Base-by-base conservation (phyloP, 2,113 vertebrate species). In the Gavialis gangeticus region DNA sequence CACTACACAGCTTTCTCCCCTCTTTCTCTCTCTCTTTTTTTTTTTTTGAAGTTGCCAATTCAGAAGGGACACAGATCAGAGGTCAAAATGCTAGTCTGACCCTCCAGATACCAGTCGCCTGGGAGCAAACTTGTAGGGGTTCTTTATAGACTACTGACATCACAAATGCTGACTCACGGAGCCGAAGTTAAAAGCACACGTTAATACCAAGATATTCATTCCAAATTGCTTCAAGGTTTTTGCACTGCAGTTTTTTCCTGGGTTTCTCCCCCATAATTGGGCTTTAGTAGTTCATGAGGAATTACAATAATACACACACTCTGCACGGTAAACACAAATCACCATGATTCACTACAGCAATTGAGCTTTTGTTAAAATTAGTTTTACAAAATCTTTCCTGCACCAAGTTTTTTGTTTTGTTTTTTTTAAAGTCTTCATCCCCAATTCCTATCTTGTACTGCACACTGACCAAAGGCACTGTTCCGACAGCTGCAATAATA, bases 51-150 rank as follows among this genome's bases (percentile, higher is more conserved):
- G 91, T 55, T 91, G 84, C 73, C 57, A 13, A 91, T 92, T 96
- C 93, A 82, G 90, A 94, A 77, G 25, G 22, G 84, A 28, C 66
- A 90, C 30, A 78, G 95, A 94, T 91, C 96, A 93, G 46, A 94
- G 94, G 92, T 96, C 93, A 46, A 89, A 95, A 90, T 28, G 34
- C 88, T 93, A 87, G 90, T 92, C 82, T 95, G 84, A 91, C 82
- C 56, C 37, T 90, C 90, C 89, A 89, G 67, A 96, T 71, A 92
- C 46, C 86, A 76, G 85, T 62, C 93, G 46, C 85, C 28, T 84
- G 94, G 92, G 95, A 96, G 63, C 28, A 83, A 27, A 75, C 79
- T 95, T 77, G 69, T 88, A 59, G 86, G 58, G 28, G 54, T 63
- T 91, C 89, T 88, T 87, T 63, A 34, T 82, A 80, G 85, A 93